Evolutionary conservation across 2,113 vertebrate genomes (phyloP), one percentile per base, ranked within the genome.

Genomic region (Brevimyrus niger): DNA sequence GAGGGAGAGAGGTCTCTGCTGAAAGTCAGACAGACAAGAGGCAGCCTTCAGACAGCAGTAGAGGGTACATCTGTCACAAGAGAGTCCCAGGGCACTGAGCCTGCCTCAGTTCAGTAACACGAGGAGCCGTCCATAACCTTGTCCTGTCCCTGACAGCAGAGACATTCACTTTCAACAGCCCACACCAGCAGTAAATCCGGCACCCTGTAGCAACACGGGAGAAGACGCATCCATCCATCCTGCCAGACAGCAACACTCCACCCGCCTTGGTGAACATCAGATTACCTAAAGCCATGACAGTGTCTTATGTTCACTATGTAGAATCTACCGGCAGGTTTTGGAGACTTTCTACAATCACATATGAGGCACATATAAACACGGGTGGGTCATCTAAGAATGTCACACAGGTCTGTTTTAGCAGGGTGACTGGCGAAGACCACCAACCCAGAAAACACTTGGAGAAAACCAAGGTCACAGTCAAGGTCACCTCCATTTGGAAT

Each of bases 1-100:
- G 48, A 82, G 2, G 47, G n/a, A 82, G 69, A 82, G 35, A 44
- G 69, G 4, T 21, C 51, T n/a, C 82, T 86, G 53, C 19, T 69
- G 17, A 55, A 58, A 87, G 51, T 58, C 85, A 50, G 11, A 51
- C 48, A 76, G 82, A 84, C 82, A 69, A 69, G 48, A 21, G 48
- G 46, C 38, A 69, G 47, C 47, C 65, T 76, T 51, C 47, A 35
- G 76, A 80, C 35, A 80, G 35, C 31, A 8, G 35, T 17, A 19
- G 35, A 80, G 73, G 73, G 31, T 80, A 80, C 73, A 80, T 83
- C 76, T 50, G 73, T 89, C 65, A 38, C 35, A 65, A 50, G 82
- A 65, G 23, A 58, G 46, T 47, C 88, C 58, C 58, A 15, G 23
- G n/a, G 48, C 10, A 84, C 48, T 21, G 13, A 55, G 76, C 46